Base-by-base conservation (phyloP, 2,797 vertebrate genomes). In the Alauda arvensis region DNA sequence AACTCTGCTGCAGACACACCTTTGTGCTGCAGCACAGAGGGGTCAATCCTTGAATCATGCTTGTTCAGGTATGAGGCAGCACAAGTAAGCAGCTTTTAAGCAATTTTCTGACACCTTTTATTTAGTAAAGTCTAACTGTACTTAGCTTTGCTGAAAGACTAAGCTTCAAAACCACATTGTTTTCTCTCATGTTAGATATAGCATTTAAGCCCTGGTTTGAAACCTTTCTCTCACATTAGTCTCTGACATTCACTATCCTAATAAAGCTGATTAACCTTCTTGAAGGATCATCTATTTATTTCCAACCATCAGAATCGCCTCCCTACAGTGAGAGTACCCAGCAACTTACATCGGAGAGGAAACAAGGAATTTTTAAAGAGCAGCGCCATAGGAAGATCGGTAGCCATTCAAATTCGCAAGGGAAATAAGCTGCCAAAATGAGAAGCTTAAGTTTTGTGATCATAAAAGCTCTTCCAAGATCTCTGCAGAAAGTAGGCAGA, bases 251-350 rank as follows among this genome's bases (percentile, higher is more conserved):
- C 21, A 8, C 7, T 2, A 21, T 67, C 56, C 21, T 6, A 12
- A 62, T 6, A 59, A 46, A 77, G 7, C 55, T 31, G n/a, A 43
- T 42, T 67, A 42, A 37, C 9, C 12, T 33, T 1, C 0, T 25
- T 28, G 25, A 42, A 70, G 20, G 4, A 72, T 39, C 39, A 42
- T 5, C 20, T 56, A 14, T 37, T 68, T 51, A 56, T 29, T 69
- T 26, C 39, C 40, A 53, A 8, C 4, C 13, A 26, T 4, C 18
- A 24, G 2, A 25, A 42, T 7, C 45, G 26, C 43, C n/a, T 17
- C 18, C 17, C 37, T 23, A 5, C 0, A 3, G 23, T 1, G 37
- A 31, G 7, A 49, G 31, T 66, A 21, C 12, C 7, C 2, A 4
- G 12, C 33, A 59, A 49, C 12, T 53, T 14, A 42, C n/a, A 63